These are phyloP conservation scores for Dasysyrphus tricinctus DNA, from an alignment of 2,888 invertebrate species.

Conservation along the genomic window DNA sequence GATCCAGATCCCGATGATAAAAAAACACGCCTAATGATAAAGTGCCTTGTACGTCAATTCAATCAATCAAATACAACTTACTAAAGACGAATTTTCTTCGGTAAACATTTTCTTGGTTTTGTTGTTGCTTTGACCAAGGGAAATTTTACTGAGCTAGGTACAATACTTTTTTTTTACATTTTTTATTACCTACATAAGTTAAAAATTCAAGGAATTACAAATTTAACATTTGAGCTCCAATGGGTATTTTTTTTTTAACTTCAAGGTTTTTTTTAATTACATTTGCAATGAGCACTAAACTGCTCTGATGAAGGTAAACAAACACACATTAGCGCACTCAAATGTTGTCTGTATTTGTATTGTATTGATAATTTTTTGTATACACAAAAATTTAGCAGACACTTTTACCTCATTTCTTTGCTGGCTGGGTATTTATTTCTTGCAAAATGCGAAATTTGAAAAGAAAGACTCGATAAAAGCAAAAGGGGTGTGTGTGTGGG, in stretches of 20 bases:
- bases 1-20: too few relatives aligned
- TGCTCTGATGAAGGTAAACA: constrained; percentile 9
- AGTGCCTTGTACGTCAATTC: too few relatives aligned
- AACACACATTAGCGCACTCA: not conserved
- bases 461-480: not conserved
- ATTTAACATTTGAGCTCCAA: too few relatives aligned
- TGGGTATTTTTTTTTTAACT: not conserved
- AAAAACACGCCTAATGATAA: too few relatives aligned
- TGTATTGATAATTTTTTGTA: constrained; percentile 14
- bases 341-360: not conserved
- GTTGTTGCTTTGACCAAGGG: too few relatives aligned
- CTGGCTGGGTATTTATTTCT: not conserved
- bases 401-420: not conserved
- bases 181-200: too few relatives aligned
- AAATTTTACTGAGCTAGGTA: too few relatives aligned
- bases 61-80: too few relatives aligned
- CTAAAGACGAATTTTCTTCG: too few relatives aligned
- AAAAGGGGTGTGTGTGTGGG: constrained; percentile 20
- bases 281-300: not conserved
- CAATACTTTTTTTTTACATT: too few relatives aligned
- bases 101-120: too few relatives aligned
- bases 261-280: not conserved
- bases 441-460: constrained; percentile 13
- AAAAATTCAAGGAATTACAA: too few relatives aligned
- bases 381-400: not conserved